Conservation (phyloP, 2,888 invertebrate genomes). For the Capitulum mitella region DNA sequence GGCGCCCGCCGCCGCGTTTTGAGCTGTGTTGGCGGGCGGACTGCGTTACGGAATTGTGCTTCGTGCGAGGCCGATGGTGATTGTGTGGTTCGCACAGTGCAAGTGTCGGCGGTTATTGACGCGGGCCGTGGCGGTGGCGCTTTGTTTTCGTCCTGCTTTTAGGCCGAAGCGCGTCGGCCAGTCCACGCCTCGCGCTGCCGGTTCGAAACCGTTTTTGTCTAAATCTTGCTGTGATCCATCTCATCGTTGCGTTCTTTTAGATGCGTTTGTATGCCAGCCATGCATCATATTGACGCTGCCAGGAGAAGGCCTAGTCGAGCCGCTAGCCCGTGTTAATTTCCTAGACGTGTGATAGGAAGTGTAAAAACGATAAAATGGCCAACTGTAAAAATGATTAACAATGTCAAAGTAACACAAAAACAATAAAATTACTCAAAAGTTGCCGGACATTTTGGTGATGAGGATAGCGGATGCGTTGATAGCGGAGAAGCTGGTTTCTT, state of each 20-base stretch:
- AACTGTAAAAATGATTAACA: constrained; percentile 19
- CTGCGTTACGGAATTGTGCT: neutral
- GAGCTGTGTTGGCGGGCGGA: neutral
- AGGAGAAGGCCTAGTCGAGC: neutral
- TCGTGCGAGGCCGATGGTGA: no score
- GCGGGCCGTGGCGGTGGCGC: no score
- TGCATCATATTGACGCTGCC: neutral
- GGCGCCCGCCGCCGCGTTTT: neutral
- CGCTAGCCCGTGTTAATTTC: neutral
- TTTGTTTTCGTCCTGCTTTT: neutral
- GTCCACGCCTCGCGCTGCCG: neutral
- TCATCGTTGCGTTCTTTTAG: constrained; percentile 8
- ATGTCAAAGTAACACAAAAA: constrained; percentile 6
- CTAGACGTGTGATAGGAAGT: constrained; percentile 10
- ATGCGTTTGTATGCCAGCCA: constrained; percentile 4
- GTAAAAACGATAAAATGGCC: neutral
- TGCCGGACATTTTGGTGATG: no score
- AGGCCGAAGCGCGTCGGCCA: neutral
- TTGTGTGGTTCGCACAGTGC: no score
- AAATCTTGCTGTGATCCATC: neutral
- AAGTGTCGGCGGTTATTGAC: no score
- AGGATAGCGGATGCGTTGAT: no score
- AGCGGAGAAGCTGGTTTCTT: no score
- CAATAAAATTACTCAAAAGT: neutral
- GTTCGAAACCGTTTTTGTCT: neutral